Evolutionary conservation across 1,140 invertebrate genomes (phyloP).

Genomic region (Drosophila kurseongensis): DNA sequence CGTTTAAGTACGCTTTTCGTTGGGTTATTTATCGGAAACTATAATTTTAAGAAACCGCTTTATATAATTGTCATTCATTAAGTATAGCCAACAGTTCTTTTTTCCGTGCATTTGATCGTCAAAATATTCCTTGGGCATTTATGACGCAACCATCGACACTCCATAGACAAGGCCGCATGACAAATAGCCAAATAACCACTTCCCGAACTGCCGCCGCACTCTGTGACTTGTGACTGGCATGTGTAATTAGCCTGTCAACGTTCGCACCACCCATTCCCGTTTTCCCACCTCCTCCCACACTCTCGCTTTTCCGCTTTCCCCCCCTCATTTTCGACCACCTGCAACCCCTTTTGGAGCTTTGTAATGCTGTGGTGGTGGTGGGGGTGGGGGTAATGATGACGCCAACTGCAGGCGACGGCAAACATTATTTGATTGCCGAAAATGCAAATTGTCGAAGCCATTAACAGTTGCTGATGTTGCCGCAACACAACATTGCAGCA

Average conservation of each 20-base stretch:
- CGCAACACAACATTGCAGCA: constrained; percentile 1
- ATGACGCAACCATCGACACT: constrained; percentile 51
- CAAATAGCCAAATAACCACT: constrained; percentile 46
- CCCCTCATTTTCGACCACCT: neutral
- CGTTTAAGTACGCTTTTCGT: too few relatives aligned
- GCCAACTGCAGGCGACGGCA: constrained; percentile 43
- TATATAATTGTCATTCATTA: too few relatives aligned
- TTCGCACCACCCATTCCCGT: neutral
- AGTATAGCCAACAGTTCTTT: neutral
- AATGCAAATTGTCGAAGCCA: constrained; percentile 53
- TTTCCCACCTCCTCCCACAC: neutral
- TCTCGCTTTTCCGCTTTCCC: neutral
- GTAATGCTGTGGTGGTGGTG: constrained; percentile 19
- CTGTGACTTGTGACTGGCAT: constrained; percentile 68
- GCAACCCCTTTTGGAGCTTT: constrained; percentile 2
- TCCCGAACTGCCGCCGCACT: constrained; percentile 7
- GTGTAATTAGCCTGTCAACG: constrained; percentile 64
- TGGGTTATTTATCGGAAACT: too few relatives aligned
- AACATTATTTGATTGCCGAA: constrained; percentile 57
- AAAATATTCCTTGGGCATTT: constrained; percentile 30
- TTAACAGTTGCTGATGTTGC: constrained; percentile 43
- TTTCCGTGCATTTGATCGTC: neutral
- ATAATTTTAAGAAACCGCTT: too few relatives aligned
- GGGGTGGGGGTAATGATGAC: constrained; percentile 16
- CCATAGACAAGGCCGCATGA: constrained; percentile 31